Evolutionary conservation across 2,888 invertebrate species (phyloP).

Genomic region (Aporophyla nigra): DNA sequence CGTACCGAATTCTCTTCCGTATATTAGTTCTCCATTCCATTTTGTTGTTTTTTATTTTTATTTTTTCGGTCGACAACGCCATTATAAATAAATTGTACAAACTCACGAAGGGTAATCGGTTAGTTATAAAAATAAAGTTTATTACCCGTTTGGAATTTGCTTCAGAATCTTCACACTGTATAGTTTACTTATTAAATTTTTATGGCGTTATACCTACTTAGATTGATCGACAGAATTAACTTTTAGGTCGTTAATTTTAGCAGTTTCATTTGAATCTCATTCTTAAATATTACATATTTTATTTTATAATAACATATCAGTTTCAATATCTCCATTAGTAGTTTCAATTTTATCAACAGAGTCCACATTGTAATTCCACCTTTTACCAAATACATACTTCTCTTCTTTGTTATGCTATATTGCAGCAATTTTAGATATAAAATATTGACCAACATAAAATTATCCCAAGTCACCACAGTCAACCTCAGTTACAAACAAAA

Average conservation of each 20-base stretch:
- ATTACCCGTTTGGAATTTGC: slow-evolving; percentile 38
- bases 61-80: slow-evolving; percentile 29
- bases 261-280: neutral
- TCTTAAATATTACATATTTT: neutral
- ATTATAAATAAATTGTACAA: slow-evolving; percentile 57
- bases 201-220: slow-evolving; percentile 2
- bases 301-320: neutral
- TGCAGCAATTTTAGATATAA: too few species aligned
- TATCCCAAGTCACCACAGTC: neutral
- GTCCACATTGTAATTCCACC: neutral
- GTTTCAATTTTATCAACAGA: neutral
- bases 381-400: neutral
- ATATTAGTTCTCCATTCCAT: slow-evolving; percentile 2
- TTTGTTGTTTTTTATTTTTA: slow-evolving; percentile 46
- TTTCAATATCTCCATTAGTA: neutral
- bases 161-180: slow-evolving; percentile 40
- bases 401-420: too few species aligned
- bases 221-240: neutral
- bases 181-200: slow-evolving; percentile 30
- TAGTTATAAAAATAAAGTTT: slow-evolving; percentile 52
- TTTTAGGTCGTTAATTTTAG: neutral
- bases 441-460: neutral
- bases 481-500: slow-evolving; percentile 31
- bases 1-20: slow-evolving; percentile 11
- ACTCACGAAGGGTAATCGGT: slow-evolving; percentile 40